Base-by-base conservation (phyloP, 2,888 invertebrate genomes). In the Ichneumon xanthorius region DNA sequence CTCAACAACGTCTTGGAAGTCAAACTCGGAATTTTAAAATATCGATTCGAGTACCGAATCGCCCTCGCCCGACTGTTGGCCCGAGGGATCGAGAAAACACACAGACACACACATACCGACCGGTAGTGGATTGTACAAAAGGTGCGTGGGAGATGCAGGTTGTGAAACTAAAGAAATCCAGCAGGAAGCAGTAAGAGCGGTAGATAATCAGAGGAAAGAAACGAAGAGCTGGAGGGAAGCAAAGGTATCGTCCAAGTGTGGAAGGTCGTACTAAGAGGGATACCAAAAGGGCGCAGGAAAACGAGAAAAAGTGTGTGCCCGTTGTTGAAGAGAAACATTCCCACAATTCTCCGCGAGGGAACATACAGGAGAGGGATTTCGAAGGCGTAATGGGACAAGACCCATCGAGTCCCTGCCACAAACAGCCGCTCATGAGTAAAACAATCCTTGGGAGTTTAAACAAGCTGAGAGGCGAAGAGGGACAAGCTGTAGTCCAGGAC, bases 401-500 rank as follows among this genome's bases (percentile, higher is more conserved):
- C 4, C 9, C 26, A 9, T 9, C 63, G 70, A 55, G 33, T 9
- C 26, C 14, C 82, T 78, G 71, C 78, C 87, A 86, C 88, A 90
- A 91, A 92, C 67, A 91, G 91, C 90, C 90, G 72, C 90, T 91
- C 91, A 90, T 90, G 91, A 92, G 92, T 92, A 90, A 89, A 92
- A 92, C 91, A 92, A 92, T 93, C 92, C 90, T 92, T 90, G 90
- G 89, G 90, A 92, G 91, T 90, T 91, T 89, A 90, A 91, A 92
- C 90, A 90, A 91, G 89, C 89, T 84, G 77, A 63, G 63, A 61
- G 48, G 48, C 48, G 76, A 84, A 58, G 53, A 77, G 26, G 19
- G 58, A 71, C 58, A 75, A 70, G n/a, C 26, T 48, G 45, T 16
- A 4, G 61, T 65, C n/a, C 55, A 63, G 45, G 45, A 37, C 76